Conservation (phyloP, 2,888 invertebrate species). For the Cheilosia pagana region DNA sequence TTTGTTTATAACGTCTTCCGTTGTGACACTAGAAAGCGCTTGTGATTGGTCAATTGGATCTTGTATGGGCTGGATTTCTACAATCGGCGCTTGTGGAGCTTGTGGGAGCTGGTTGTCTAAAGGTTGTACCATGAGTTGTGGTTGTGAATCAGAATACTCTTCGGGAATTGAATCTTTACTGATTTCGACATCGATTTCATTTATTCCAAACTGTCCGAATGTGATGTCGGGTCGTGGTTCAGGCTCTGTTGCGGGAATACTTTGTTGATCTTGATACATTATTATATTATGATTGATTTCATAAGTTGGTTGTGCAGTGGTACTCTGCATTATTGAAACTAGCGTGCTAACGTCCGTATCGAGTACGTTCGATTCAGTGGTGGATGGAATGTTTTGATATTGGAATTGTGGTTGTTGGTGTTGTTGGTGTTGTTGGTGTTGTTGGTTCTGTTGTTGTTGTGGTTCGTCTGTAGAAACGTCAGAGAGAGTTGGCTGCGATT, state of each 20-base stretch:
- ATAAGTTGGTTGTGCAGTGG: slow-evolving; percentile 36
- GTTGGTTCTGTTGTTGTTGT: slow-evolving; percentile 16
- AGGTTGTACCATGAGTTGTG: background rate
- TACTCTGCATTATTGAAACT: slow-evolving; percentile 78
- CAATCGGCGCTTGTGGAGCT: background rate
- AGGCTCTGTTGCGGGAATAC: slow-evolving; percentile 63
- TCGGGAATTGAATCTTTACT: slow-evolving; percentile 71
- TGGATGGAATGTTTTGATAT: slow-evolving; percentile 62
- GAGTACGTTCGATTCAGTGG: slow-evolving; percentile 76
- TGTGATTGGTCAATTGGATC: slow-evolving; percentile 43
- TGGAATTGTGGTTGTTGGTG: slow-evolving; percentile 47
- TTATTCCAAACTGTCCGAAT: slow-evolving; percentile 81
- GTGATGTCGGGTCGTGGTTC: slow-evolving; percentile 81
- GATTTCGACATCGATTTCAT: slow-evolving; percentile 81
- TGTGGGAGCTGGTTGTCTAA: slow-evolving; percentile 8
- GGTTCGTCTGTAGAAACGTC: slow-evolving; percentile 32
- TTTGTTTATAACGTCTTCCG: slow-evolving; percentile 36
- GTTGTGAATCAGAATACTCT: slow-evolving; percentile 7
- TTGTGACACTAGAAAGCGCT: slow-evolving; percentile 36
- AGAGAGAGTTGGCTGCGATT: slow-evolving; percentile 75
- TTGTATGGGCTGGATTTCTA: slow-evolving; percentile 51
- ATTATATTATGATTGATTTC: slow-evolving; percentile 7
- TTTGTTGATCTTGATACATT: slow-evolving; percentile 21
- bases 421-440: no score
- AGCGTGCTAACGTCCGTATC: slow-evolving; percentile 78